Base-by-base conservation (phyloP, 2,888 invertebrate genomes). In the Amiota communis region DNA sequence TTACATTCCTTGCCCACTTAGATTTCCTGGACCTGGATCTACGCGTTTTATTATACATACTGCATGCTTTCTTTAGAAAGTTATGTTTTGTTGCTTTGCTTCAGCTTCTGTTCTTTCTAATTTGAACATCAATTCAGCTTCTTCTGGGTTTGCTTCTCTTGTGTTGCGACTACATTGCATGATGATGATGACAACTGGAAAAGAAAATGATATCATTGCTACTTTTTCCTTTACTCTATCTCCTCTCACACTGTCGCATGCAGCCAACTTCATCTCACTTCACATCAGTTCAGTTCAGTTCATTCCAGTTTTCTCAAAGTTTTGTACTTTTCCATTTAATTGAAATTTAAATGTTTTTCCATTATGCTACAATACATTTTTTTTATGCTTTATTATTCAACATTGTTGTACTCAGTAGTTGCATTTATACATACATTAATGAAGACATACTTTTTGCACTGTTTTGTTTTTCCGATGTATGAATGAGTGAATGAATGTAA, bases 311-410 rank as follows among this genome's bases (percentile, higher is more conserved):
- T 72, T 57, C 46, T 10, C 71, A 77, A 74, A 72, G 70, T 79
- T 82, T 72, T 61, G 3, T 48, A 64, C 64, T 68, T 64, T 73
- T 69, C 71, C 57, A 69, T 71, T 81, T 86, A 84, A 86, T 84
- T 83, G 86, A 84, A 85, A 85, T 83, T 86, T 84, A 83, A 85
- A 84, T 83, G 85, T 80, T 85, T 81, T 83, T 82, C 76, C 82
- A 78, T 79, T 67, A 72, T 73, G 72, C 75, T 76, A 65, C 74
- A 71, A 69, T 63, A 15, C n/a, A n/a, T n/a, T n/a, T n/a, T n/a
- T n/a, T 70, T 64, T 53, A 68, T 69, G 71, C 68, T 71, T 53
- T 76, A 71, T 67, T 69, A 63, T 73, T 59, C 12, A 53, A 63
- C 63, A 63, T 64, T 36, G 59, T 73, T 76, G 75, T 73, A 65